A percentile compares a stretch with the other conserved stretches of the same genome.
phyloP scores from a whole-genome alignment of 2,797 vertebrate genomes.

The Ctenopoma kingsleyae region DNA sequence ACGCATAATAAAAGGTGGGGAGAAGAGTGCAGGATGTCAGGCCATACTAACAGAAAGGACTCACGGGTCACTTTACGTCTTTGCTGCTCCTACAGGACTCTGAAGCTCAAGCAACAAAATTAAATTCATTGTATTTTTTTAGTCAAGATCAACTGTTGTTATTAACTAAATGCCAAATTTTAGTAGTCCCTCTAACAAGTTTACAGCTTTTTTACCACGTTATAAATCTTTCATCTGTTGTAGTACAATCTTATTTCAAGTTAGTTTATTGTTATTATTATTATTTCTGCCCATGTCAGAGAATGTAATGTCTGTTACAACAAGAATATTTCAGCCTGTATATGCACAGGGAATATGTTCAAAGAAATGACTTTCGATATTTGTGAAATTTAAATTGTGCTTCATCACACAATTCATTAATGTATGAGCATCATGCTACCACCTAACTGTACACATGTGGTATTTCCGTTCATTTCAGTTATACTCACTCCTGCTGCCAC shows the following conservation, averaged over 20 bases:
- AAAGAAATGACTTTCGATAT: conserved; percentile 16
- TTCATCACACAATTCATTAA: conserved; percentile 6
- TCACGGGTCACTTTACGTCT: background rate
- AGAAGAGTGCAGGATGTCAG: background rate
- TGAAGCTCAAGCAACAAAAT: too few relatives aligned
- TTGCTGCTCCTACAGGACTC: background rate
- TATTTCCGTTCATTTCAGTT: conserved; percentile 49
- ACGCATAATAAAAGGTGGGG: background rate
- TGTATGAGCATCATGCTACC: conserved; percentile 18
- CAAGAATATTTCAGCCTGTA: background rate
- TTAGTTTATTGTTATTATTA: too few relatives aligned
- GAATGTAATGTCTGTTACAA: conserved; percentile 9
- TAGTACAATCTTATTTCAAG: background rate
- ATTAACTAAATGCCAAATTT: background rate
- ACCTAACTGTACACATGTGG: background rate
- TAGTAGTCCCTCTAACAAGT: conserved; percentile 1
- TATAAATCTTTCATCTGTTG: background rate
- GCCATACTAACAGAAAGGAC: background rate
- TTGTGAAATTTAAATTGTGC: conserved; percentile 3
- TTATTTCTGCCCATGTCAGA: background rate
- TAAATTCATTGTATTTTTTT: too few relatives aligned
- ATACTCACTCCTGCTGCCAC: conserved; percentile 39
- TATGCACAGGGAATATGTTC: conserved; percentile 5
- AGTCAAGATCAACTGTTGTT: too few relatives aligned
- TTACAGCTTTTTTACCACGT: background rate